Evolutionary conservation across 2,888 invertebrate species (phyloP), one percentile per base, ranked within the genome.

Genomic region (Athripsodes cinereus): DNA sequence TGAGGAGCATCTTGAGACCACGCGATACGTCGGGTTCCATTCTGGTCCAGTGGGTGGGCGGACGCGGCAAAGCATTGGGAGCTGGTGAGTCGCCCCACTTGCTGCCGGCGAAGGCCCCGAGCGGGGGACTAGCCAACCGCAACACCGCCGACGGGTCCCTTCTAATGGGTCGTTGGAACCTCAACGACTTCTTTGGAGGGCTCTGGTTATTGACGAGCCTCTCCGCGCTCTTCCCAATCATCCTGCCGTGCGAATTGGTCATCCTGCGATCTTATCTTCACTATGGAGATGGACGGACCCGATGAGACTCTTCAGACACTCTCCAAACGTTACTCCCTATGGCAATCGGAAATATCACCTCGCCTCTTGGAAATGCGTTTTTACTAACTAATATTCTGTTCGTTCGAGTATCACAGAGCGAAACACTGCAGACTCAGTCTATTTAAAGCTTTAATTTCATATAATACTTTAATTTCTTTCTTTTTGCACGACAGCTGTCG

Each of bases 31-130:
- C 77, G 66, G 74, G 73, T 69, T 78, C 75, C 47, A 74, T 16
- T 44, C 58, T 44, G 52, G 84, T 82, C 91, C 91, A 92, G 74
- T 87, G 88, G 65, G 82, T 81, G 60, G 91, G 91, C 67, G 91
- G 91, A 70, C 85, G 87, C 60, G 91, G 91, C 69, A 91, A 75
- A 64, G 86, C 85, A 66, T 84, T 83, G 48, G 91, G 88, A 58
- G 88, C 83, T 53, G 91, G 91, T 56, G 91, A 87, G 66, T 88
- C 88, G 68, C 88, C 88, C 79, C 90, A 91, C 73, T 90, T 90
- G 70, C 89, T 87, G 69, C 85, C 89, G 64, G 90, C 90, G 71
- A 74, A 76, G 50, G 55, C 55, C 40, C 18, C 65, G 64, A 40
- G 49, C 47, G 52, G 53, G 21, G 59, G 51, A 31, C 50, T 51